Evolutionary conservation across 2,888 invertebrate genomes (phyloP).

Genomic region (Tinea pellionella): DNA sequence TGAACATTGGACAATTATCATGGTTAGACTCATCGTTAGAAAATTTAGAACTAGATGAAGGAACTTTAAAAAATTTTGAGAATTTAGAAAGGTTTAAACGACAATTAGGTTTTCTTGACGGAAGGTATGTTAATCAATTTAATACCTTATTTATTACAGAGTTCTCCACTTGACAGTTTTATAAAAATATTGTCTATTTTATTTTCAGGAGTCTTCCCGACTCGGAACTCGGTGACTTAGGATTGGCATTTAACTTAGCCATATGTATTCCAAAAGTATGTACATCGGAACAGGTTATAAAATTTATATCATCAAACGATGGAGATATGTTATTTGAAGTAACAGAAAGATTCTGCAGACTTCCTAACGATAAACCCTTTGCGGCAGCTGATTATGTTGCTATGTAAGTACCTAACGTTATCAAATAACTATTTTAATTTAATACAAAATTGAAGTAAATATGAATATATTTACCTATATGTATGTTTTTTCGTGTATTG

Average conservation of each 20-base stretch:
- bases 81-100: background rate
- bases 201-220: background rate
- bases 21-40: background rate
- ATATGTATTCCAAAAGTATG: slow-evolving; percentile 47
- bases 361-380: slow-evolving; percentile 49
- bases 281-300: slow-evolving; percentile 23
- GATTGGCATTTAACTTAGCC: slow-evolving; percentile 20
- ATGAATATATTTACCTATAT: no score
- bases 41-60: background rate
- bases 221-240: background rate
- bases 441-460: no score
- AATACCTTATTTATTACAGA: no score
- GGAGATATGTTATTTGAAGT: slow-evolving; percentile 25
- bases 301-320: background rate
- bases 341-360: slow-evolving; percentile 34
- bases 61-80: background rate
- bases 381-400: slow-evolving; percentile 46
- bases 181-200: no score
- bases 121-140: background rate
- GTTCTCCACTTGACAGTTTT: no score
- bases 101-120: background rate
- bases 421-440: no score
- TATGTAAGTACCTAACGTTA: slow-evolving; percentile 41
- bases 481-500: no score
- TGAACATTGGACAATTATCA: background rate